Base-by-base conservation (phyloP, 2,797 vertebrate species). In the Acridotheres tristis region DNA sequence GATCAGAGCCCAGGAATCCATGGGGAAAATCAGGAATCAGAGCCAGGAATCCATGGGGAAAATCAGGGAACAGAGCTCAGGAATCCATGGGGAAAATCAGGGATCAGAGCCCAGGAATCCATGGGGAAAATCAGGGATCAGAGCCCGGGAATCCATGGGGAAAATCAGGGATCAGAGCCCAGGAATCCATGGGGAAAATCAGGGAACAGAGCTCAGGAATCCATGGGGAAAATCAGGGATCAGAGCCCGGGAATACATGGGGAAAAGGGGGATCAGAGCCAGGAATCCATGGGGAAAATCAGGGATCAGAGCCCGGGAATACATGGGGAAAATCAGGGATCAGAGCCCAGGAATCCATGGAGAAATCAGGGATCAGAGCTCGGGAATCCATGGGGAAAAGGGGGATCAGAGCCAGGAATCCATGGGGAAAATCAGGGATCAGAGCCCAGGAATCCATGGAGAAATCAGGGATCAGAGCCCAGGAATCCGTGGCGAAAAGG, bases 81-180 rank as follows among this genome's bases (percentile, higher is more conserved):
- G 34, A 34, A 58, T 34, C 5, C 11, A 3, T n/a, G 1, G 23
- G 79, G 83, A 13, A 30, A 27, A 42, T 2, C 3, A 5, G 30
- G 48, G 15, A 19, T 76, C 11, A 77, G 71, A 51, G 1, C 20
- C 9, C n/a, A 1, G 53, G 25, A 7, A 45, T 9, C 26, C 20
- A 2, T n/a, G 8, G 0, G 19, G 26, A 16, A 21, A 27, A 10
- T 6, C 0, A 3, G 69, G 43, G 5, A 13, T 47, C 3, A 1
- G 45, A 23, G 3, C 48, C 1, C n/a, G 1, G 48, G 26, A 7
- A 63, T 32, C 3, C 7, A 5, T 9, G 1, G 63, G 43, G 32
- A 34, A 5, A 22, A 65, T 17, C 1, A 0, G 26, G 58, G 36
- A 38, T 26, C 3, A 2, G 26, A 12, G 18, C 58, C 6, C n/a